Evolutionary conservation across 2,113 vertebrate genomes (phyloP).

Genomic region (Microtus montanus): DNA sequence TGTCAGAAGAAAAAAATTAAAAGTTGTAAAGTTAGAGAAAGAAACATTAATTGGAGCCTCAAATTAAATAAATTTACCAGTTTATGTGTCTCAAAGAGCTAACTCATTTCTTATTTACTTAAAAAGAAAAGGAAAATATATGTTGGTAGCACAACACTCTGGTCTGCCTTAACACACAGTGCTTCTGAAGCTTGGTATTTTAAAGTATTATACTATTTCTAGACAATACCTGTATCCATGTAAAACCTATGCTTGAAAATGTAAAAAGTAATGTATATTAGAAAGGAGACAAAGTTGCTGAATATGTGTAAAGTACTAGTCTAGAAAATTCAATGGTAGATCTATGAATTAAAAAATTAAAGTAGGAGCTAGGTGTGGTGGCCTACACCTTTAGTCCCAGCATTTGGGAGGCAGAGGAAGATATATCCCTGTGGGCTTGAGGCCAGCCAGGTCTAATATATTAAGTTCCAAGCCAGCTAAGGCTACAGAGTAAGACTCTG

Average conservation of each 20-base stretch:
- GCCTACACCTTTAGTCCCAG: not conserved
- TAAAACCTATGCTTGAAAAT: not conserved
- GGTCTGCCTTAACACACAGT: not conserved
- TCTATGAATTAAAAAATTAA: not conserved
- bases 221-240: not conserved
- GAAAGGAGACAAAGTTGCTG: constrained; percentile 5
- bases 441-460: not conserved
- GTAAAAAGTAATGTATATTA: not conserved
- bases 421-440: not conserved
- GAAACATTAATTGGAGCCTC: constrained; percentile 65
- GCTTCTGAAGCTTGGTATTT: constrained; percentile 25
- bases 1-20: constrained; percentile 65
- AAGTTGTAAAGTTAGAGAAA: constrained; percentile 59
- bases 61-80: constrained; percentile 48
- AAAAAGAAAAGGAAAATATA: constrained; percentile 11
- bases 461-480: no score
- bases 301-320: not conserved
- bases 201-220: not conserved
- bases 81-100: not conserved
- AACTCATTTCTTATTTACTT: constrained; percentile 39
- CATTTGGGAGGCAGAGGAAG: not conserved
- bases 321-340: not conserved
- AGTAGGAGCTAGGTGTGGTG: not conserved
- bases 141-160: not conserved
- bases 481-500: no score